These are phyloP conservation scores for Bicyclus anynana DNA, from an alignment of 1,140 invertebrate species.

Conservation along the genomic window DNA sequence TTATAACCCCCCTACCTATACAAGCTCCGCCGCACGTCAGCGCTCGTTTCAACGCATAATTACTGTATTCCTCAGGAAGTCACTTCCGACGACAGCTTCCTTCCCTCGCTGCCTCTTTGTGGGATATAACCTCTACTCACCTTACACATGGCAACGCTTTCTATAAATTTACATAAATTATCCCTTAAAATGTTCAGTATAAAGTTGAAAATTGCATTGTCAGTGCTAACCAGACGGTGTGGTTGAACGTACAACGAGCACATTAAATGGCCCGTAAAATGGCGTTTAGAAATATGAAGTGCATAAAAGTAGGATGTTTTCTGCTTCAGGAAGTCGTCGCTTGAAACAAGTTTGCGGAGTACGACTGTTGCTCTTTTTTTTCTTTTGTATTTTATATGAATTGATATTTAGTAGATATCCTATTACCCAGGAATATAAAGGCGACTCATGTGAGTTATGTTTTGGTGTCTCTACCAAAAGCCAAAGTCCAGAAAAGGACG, in stretches of 20 bases:
- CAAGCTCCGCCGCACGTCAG: background rate
- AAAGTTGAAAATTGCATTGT: background rate
- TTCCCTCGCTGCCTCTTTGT: constrained; percentile 3
- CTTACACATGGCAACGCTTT: background rate
- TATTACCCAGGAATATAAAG: too few species aligned
- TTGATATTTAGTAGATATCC: too few species aligned
- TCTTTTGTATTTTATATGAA: too few species aligned
- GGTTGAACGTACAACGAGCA: background rate
- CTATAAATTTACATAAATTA: background rate
- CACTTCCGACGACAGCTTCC: constrained; percentile 5
- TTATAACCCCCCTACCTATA: background rate
- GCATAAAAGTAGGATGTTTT: background rate
- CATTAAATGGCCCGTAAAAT: constrained; percentile 3
- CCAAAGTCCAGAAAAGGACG: too few species aligned
- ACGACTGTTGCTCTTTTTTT: background rate
- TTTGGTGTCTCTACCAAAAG: too few species aligned
- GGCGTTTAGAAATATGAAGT: background rate
- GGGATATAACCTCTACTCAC: background rate
- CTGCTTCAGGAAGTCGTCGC: background rate
- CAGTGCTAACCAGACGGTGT: background rate
- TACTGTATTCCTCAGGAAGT: constrained; percentile 5
- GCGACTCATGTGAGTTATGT: too few species aligned
- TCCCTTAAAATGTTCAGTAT: background rate
- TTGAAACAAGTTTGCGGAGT: too few species aligned
- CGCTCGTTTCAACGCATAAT: constrained; percentile 3